Evolutionary conservation across 2,113 vertebrate species (phyloP).

Genomic region (Aplodontia rufa): DNA sequence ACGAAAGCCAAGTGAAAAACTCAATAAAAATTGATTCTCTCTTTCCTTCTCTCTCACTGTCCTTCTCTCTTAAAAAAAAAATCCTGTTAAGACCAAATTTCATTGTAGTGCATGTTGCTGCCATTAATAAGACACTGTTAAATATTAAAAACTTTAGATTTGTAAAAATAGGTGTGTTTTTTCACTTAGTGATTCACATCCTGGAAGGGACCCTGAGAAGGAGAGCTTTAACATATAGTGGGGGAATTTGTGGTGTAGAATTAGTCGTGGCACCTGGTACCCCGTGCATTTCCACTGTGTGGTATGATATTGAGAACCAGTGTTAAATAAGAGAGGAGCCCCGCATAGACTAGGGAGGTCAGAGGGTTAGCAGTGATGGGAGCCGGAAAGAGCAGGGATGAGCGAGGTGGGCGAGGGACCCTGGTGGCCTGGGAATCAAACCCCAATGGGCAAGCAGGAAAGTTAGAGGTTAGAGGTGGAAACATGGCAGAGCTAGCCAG

Average conservation of each 20-base stretch:
- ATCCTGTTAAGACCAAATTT: neutral
- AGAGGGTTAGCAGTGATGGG: neutral
- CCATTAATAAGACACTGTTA: neutral
- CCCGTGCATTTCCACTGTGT: neutral
- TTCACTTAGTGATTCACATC: neutral
- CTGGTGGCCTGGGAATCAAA: neutral
- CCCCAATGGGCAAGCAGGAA: neutral
- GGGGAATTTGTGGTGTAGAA: neutral
- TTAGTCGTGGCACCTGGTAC: neutral
- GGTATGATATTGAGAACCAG: neutral
- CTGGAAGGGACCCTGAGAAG: neutral
- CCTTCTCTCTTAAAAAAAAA: too few relatives aligned
- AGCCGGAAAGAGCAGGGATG: neutral
- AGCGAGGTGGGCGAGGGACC: neutral
- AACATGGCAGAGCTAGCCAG: fast-evolving
- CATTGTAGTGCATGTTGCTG: neutral
- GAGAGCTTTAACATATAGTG: neutral
- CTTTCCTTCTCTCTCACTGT: too few relatives aligned
- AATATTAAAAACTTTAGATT: neutral
- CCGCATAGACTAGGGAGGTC: neutral
- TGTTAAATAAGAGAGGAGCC: neutral
- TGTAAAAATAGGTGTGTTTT: constrained; percentile 1
- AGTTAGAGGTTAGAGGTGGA: neutral
- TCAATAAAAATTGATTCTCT: too few relatives aligned
- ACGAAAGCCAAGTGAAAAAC: too few relatives aligned